Conservation (phyloP, 1,140 invertebrate species). For the Drusus annulatus region DNA sequence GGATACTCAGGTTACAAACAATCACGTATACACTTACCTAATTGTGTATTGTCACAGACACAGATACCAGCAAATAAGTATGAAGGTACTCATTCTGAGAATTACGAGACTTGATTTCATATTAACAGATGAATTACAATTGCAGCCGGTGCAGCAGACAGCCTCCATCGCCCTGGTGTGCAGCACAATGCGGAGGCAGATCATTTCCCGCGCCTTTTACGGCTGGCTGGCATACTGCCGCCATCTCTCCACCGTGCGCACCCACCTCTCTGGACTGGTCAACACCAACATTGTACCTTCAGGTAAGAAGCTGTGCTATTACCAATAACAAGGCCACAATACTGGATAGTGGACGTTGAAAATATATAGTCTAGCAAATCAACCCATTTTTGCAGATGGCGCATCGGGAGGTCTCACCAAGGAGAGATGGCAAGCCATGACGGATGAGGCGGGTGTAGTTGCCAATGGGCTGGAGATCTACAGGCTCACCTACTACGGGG, state of each 20-base stretch:
- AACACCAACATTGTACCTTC: conserved; percentile 77
- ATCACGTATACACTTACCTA: too few relatives aligned
- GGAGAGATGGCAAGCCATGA: conserved; percentile 78
- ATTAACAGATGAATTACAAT: too few relatives aligned
- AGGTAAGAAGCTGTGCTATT: conserved; percentile 62
- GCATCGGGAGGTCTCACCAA: conserved; percentile 77
- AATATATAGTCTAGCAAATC: too few relatives aligned
- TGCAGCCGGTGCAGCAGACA: conserved; percentile 63
- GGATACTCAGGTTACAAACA: conserved; percentile 63
- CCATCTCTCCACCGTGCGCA: conserved; percentile 92
- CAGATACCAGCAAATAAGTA: too few relatives aligned
- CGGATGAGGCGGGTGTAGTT: conserved; percentile 73
- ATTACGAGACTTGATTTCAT: too few relatives aligned
- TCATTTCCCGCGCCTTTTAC: conserved; percentile 95
- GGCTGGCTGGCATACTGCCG: conserved; percentile 96
- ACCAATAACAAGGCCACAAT: too few relatives aligned
- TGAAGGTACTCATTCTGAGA: too few relatives aligned
- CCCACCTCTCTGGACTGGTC: conserved; percentile 92
- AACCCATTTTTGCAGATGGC: conserved; percentile 64
- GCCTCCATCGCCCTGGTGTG: conserved; percentile 84
- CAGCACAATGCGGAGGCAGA: conserved; percentile 94
- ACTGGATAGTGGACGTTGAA: too few relatives aligned
- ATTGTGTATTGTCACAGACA: too few relatives aligned
- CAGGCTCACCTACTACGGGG: conserved; percentile 89
- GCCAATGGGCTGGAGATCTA: conserved; percentile 82